phyloP scores from a whole-genome alignment of 2,888 invertebrate species.

The Meteorus colon region DNA sequence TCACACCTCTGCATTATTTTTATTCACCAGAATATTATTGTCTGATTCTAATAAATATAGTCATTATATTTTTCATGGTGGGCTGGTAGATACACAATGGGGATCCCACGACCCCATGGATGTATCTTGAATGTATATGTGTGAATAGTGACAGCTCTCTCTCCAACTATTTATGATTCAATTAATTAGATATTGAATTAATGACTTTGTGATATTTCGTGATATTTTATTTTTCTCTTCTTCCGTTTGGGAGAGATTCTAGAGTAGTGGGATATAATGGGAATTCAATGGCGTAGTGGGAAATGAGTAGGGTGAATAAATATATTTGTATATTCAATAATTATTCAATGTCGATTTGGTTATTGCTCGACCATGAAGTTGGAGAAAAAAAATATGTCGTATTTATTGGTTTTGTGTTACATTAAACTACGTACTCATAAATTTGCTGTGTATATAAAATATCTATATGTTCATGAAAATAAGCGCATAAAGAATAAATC shows the following conservation, averaged over 20 bases:
- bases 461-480: too few species aligned
- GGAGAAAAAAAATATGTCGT: neutral
- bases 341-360: neutral
- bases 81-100: neutral
- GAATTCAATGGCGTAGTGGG: neutral
- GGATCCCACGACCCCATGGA: neutral
- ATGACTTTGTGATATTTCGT: constrained; percentile 2
- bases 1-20: constrained; percentile 2
- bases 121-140: neutral
- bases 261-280: neutral
- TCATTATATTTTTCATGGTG: constrained; percentile 1
- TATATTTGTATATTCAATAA: neutral
- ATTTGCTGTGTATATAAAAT: too few species aligned
- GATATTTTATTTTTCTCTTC: neutral
- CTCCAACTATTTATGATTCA: constrained; percentile 4
- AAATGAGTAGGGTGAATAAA: neutral
- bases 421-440: too few species aligned
- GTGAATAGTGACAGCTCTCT: neutral
- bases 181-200: constrained; percentile 5
- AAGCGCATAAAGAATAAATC: neutral
- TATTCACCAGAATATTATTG: constrained; percentile 1
- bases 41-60: constrained; percentile 8
- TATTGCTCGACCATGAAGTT: neutral
- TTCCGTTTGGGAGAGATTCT: neutral
- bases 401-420: neutral